Percentiles rank a stretch among this genome's conserved stretches.
Evolutionary conservation across 2,113 vertebrate species (phyloP).

Genomic region (Tylochromis polylepis): DNA sequence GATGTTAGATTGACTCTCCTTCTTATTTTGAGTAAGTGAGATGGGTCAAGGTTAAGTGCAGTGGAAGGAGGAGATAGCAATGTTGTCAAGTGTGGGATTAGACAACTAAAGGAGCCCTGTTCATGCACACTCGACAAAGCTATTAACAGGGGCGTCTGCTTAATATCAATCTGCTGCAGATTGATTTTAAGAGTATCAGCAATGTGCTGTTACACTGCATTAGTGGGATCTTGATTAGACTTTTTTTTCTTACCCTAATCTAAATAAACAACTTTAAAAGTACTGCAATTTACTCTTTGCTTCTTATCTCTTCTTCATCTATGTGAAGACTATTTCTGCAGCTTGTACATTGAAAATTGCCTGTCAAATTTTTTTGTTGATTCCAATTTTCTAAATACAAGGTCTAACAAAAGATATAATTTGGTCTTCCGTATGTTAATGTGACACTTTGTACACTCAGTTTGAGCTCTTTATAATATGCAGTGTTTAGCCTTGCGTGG

Average conservation of each 20-base stretch:
- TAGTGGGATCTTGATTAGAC: neutral
- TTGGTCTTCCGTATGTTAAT: neutral
- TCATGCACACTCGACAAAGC: neutral
- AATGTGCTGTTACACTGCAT: neutral
- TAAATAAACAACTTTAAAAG: neutral
- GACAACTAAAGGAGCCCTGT: neutral
- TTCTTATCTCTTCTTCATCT: neutral
- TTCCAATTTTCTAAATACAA: rapidly evolving
- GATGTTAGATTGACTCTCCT: neutral
- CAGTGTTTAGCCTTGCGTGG: constrained; percentile 9
- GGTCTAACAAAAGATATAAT: neutral
- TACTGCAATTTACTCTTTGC: neutral
- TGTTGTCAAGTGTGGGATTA: neutral
- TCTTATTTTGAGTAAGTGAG: neutral
- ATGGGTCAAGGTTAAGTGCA: neutral
- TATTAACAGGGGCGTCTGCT: neutral
- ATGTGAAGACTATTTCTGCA: neutral
- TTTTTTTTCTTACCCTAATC: neutral
- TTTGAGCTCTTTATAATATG: neutral
- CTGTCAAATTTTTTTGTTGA: neutral
- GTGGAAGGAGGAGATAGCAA: neutral
- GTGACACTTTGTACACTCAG: neutral
- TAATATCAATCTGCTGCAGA: neutral
- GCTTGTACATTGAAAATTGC: neutral
- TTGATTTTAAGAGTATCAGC: neutral